Evolutionary conservation across 2,888 invertebrate species (phyloP).

Genomic region (Timandra comae): DNA sequence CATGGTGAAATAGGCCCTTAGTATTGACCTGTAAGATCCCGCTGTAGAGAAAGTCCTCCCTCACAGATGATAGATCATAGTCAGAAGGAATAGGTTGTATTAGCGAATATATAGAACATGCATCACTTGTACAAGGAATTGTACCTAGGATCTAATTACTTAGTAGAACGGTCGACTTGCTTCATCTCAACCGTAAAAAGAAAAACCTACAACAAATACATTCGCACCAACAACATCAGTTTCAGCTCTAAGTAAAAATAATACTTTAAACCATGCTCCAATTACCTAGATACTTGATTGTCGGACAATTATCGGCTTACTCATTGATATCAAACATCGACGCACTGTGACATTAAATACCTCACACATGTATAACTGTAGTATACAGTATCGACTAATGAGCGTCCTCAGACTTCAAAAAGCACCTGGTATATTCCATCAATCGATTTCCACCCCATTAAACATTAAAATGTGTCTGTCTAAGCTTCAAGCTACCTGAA

Average conservation of each 20-base stretch:
- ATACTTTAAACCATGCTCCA: not conserved
- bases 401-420: conserved; percentile 12
- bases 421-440: conserved; percentile 41
- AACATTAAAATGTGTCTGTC: conserved; percentile 64
- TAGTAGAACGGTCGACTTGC: not conserved
- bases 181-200: not conserved
- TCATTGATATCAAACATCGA: not conserved
- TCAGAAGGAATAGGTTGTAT: too few species aligned
- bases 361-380: too few species aligned
- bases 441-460: conserved; percentile 56
- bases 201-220: not conserved
- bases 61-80: too few species aligned
- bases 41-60: too few species aligned
- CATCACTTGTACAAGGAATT: too few species aligned
- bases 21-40: too few species aligned
- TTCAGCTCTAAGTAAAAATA: not conserved
- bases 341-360: too few species aligned
- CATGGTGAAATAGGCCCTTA: too few species aligned
- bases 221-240: not conserved
- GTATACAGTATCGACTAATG: too few species aligned
- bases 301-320: not conserved
- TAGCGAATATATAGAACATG: too few species aligned
- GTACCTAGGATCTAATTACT: not conserved
- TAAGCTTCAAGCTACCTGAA: conserved; percentile 37
- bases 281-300: not conserved